Conservation (phyloP, 2,888 invertebrate species). For the Monopis laevigella region DNA sequence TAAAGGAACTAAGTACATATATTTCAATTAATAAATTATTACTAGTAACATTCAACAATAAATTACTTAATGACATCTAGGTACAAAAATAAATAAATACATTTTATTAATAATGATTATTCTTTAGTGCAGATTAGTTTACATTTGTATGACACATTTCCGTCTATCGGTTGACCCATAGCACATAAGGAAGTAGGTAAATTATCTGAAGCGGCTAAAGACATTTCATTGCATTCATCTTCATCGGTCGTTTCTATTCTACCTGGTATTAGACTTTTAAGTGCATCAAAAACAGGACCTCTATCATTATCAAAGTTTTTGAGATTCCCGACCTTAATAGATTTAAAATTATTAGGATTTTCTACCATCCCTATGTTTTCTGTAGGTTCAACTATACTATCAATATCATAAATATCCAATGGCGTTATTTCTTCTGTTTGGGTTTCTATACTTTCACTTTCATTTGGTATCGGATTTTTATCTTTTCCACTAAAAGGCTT, state of each 20-base stretch:
- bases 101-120: constrained; percentile 15
- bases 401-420: neutral
- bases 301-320: neutral
- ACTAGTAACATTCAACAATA: constrained; percentile 12
- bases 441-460: neutral
- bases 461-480: neutral
- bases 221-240: neutral
- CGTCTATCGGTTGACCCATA: constrained; percentile 27
- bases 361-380: neutral
- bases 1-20: too few relatives aligned
- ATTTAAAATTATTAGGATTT: neutral
- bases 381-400: constrained; percentile 3
- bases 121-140: constrained; percentile 44
- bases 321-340: neutral
- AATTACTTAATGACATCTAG: constrained; percentile 10
- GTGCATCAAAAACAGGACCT: too few relatives aligned
- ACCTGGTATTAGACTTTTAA: too few relatives aligned
- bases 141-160: constrained; percentile 47
- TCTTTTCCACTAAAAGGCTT: neutral
- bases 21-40: constrained; percentile 13
- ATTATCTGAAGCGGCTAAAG: neutral
- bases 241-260: neutral
- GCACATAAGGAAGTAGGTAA: constrained; percentile 1
- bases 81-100: neutral
- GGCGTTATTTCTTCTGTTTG: too few relatives aligned